Evolutionary conservation across 2,113 vertebrate genomes (phyloP), one percentile per base, ranked within the genome.

Genomic region (Brachyistius frenatus): DNA sequence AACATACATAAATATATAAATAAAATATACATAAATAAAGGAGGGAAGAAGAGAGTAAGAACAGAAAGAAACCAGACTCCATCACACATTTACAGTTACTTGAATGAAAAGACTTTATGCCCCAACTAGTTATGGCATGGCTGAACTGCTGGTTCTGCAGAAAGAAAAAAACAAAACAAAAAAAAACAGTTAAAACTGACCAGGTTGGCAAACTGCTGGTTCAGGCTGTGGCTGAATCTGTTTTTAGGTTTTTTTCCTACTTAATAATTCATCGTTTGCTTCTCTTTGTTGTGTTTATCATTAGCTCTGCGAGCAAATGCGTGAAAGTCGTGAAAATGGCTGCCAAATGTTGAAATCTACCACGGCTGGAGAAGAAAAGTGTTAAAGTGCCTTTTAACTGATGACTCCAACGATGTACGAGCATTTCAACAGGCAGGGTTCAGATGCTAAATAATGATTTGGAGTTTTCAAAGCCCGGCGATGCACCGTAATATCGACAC

Each of bases 61-160:
- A 67, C 35, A 68, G 44, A 68, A 49, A 33, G n/a, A 37, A 15
- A 63, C 11, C 49, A 39, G 31, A 66, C 15, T 55, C 16, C 15
- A 52, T 61, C 44, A 57, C 13, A 72, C 41, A 49, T 10, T 72
- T 16, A 6, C 1, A 6, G 54, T 44, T 14, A 41, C 35, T 56
- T 67, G 44, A 69, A 5, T 62, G 14, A 36, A 30, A 55, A 11
- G 2, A 14, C 37, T 68, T 72, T 13, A 15, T 50, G 13, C 60
- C 33, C 49, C 57, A 56, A 74, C 30, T 58, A 63, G 9, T 37
- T 7, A 5, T 9, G 41, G 13, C 10, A 0, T 65, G 50, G 81
- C 60, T 78, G 73, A 78, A 53, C 74, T 76, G 66, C 80, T 64
- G 77, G 15, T 72, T 86, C 84, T 86, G 81, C 66, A 72, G 56